Conservation (phyloP, 2,113 vertebrate species). For the Sceloporus tristichus region DNA sequence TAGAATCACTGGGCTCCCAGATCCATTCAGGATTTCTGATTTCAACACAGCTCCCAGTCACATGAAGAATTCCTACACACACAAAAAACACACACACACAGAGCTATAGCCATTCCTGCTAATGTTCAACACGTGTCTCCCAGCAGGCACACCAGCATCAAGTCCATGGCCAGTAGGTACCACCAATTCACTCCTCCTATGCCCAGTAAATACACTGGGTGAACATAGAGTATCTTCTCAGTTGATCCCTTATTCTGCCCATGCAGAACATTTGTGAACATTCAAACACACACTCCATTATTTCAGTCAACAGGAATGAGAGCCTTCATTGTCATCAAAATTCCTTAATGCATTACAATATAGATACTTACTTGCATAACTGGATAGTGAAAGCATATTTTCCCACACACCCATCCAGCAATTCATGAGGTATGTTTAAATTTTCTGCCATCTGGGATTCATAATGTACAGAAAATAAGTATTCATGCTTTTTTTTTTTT, state of each 20-base stretch:
- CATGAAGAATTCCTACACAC: not conserved
- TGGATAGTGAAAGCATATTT: constrained; percentile 20
- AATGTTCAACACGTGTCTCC: not conserved
- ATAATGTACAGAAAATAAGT: constrained; percentile 47
- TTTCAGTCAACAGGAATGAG: not conserved
- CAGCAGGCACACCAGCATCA: not conserved
- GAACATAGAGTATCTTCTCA: not conserved
- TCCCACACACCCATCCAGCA: not conserved
- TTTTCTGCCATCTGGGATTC: constrained; percentile 61
- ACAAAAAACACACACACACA: no score
- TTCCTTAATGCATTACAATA: not conserved
- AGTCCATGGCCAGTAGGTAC: not conserved
- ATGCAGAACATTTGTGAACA: not conserved
- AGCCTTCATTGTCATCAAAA: not conserved
- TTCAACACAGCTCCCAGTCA: not conserved
- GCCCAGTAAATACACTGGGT: not conserved
- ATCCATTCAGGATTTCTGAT: not conserved
- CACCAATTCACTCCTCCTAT: not conserved
- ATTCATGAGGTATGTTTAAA: constrained; percentile 25
- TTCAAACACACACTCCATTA: not conserved
- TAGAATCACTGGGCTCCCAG: not conserved
- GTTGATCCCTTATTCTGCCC: not conserved
- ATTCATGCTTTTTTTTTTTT: constrained; percentile 44
- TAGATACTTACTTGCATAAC: constrained; percentile 11
- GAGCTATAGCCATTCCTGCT: not conserved